These are phyloP conservation scores for Drosophila santomea DNA, from an alignment of 1,140 invertebrate genomes.

Conservation along the genomic window DNA sequence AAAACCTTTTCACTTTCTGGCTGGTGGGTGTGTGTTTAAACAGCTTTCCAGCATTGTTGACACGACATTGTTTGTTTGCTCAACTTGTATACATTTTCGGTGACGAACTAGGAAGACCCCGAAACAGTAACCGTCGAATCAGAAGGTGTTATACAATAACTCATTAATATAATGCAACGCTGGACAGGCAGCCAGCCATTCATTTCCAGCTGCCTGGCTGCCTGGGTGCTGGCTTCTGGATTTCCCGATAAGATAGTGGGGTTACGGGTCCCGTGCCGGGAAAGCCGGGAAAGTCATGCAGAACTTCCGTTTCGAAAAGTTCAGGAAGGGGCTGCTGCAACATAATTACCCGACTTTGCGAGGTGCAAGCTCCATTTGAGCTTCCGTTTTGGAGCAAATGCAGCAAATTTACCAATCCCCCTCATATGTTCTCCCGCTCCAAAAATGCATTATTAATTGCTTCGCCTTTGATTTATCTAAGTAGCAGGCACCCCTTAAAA, in stretches of 20 bases:
- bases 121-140: conserved; percentile 30
- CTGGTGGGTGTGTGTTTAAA: conserved; percentile 44
- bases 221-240: not conserved
- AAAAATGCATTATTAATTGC: conserved; percentile 73
- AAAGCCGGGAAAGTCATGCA: conserved; percentile 42
- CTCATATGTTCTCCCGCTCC: conserved; percentile 3
- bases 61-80: conserved; percentile 20
- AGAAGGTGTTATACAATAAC: conserved; percentile 50
- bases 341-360: conserved; percentile 71
- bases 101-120: conserved; percentile 44
- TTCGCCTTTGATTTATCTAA: conserved; percentile 76
- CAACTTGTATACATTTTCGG: conserved; percentile 3
- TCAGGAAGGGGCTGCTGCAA: conserved; percentile 16
- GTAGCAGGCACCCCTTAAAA: conserved; percentile 27
- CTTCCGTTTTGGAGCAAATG: conserved; percentile 61
- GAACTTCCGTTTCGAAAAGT: conserved; percentile 47
- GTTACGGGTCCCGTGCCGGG: not conserved
- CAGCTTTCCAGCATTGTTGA: conserved; percentile 34
- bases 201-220: conserved; percentile 18
- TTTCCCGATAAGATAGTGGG: conserved; percentile 12
- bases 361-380: conserved; percentile 74
- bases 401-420: conserved; percentile 33
- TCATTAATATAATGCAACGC: conserved; percentile 31
- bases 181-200: conserved; percentile 12
- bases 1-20: conserved; percentile 20